These are phyloP conservation scores for Eumerus sabulonum DNA, from an alignment of 2,888 invertebrate genomes.

Conservation along the genomic window DNA sequence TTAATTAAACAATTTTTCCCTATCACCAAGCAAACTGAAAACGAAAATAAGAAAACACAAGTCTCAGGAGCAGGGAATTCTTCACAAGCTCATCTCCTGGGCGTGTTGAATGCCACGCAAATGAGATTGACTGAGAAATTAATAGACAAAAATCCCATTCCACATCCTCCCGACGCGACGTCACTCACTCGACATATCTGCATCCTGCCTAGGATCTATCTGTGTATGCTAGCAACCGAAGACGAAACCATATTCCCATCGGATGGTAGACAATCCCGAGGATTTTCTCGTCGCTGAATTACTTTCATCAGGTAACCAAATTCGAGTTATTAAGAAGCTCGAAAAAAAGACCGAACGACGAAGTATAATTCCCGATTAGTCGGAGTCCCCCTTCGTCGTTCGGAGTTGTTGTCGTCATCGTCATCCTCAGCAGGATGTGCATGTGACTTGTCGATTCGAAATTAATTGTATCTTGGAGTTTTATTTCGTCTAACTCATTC, in stretches of 20 bases:
- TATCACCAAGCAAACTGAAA: too few species aligned
- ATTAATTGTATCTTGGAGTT: constrained; percentile 65
- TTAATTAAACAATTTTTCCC: too few species aligned
- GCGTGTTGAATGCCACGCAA: too few species aligned
- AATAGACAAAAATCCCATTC: background rate
- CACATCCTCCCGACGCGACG: background rate
- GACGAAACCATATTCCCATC: constrained; percentile 4
- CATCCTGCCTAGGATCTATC: background rate
- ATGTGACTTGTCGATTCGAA: constrained; percentile 63
- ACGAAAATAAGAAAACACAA: too few species aligned
- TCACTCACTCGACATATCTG: background rate
- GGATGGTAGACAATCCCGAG: constrained; percentile 5
- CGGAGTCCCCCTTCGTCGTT: background rate
- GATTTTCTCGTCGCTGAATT: constrained; percentile 37
- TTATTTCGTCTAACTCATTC: constrained; percentile 63
- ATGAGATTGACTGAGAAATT: constrained; percentile 1
- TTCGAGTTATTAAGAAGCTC: constrained; percentile 50
- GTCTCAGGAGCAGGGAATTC: too few species aligned
- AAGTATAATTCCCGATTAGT: constrained; percentile 61
- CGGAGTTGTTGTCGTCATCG: constrained; percentile 27
- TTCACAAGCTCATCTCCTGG: too few species aligned
- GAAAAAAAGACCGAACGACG: background rate
- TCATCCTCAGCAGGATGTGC: constrained; percentile 46
- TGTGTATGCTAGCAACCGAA: background rate
- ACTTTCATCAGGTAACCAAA: constrained; percentile 46